Evolutionary conservation across 2,888 invertebrate species (phyloP).

Genomic region (Ormia ochracea): DNA sequence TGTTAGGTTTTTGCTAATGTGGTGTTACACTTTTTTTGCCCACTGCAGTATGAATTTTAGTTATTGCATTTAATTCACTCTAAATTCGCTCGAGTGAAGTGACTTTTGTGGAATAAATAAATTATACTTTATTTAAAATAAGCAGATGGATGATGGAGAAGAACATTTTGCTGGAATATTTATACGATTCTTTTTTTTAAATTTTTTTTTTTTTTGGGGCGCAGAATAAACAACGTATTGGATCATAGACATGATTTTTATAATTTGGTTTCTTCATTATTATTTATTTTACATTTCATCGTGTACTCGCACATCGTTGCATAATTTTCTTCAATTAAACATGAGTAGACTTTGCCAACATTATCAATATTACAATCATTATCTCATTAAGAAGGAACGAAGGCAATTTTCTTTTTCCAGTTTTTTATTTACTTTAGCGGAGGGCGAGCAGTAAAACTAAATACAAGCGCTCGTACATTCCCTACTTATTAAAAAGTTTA

Average conservation of each 20-base stretch:
- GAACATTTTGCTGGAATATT: background rate
- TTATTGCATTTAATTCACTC: slow-evolving; percentile 64
- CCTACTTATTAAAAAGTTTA: slow-evolving; percentile 54
- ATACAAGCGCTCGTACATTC: too few relatives aligned
- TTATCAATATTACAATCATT: slow-evolving; percentile 39
- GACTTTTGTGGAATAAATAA: slow-evolving; percentile 53
- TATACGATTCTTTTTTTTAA: background rate
- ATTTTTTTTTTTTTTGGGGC: too few relatives aligned
- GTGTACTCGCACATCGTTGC: background rate
- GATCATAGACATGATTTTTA: background rate
- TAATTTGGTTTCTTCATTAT: background rate
- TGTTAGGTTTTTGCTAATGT: background rate
- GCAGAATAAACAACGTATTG: background rate
- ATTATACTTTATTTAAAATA: slow-evolving; percentile 49
- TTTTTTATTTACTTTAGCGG: background rate
- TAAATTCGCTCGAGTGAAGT: slow-evolving; percentile 60
- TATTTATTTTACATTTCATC: background rate
- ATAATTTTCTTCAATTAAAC: slow-evolving; percentile 31
- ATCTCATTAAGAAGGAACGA: slow-evolving; percentile 40
- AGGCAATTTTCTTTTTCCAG: background rate
- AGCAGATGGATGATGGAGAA: background rate
- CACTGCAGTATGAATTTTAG: slow-evolving; percentile 23
- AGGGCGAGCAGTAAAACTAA: slow-evolving; percentile 1
- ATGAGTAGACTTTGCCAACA: slow-evolving; percentile 12
- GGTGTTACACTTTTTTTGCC: background rate